phyloP scores from a whole-genome alignment of 2,797 vertebrate species.

The Malacoraja senta region DNA sequence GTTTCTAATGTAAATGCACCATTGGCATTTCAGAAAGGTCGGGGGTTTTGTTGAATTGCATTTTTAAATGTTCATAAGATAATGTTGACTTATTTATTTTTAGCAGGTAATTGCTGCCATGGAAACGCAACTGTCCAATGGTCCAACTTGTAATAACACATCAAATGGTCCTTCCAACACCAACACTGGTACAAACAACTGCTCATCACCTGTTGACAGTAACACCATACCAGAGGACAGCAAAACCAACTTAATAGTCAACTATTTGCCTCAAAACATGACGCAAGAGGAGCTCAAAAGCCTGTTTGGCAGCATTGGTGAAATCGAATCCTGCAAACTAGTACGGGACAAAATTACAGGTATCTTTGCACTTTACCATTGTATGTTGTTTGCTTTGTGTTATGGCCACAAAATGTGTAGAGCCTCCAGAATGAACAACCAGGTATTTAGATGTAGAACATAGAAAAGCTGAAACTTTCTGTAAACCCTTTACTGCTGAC shows the following conservation, averaged over 20 bases:
- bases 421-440: too few relatives aligned
- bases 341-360: constrained; percentile 99
- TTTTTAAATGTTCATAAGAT: constrained; percentile 19
- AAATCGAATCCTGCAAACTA: constrained; percentile 97
- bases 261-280: constrained; percentile 99
- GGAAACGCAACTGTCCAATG: constrained; percentile 98
- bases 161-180: constrained; percentile 70
- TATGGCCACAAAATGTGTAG: not conserved
- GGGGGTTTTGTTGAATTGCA: not conserved
- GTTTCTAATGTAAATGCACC: not conserved
- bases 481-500: not conserved
- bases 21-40: not conserved
- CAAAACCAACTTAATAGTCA: constrained; percentile 99
- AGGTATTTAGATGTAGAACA: not conserved
- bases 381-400: constrained; percentile 15
- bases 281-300: constrained; percentile 97
- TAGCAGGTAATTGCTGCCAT: constrained; percentile 98
- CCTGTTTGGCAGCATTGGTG: constrained; percentile 94
- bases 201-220: constrained; percentile 86
- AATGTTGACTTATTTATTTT: constrained; percentile 51
- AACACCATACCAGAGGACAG: constrained; percentile 81
- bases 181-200: constrained; percentile 82
- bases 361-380: constrained; percentile 49
- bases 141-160: constrained; percentile 91
- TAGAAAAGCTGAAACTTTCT: not conserved